Base-by-base conservation (phyloP, 2,888 invertebrate species). In the Macrosoma leucophasiata region DNA sequence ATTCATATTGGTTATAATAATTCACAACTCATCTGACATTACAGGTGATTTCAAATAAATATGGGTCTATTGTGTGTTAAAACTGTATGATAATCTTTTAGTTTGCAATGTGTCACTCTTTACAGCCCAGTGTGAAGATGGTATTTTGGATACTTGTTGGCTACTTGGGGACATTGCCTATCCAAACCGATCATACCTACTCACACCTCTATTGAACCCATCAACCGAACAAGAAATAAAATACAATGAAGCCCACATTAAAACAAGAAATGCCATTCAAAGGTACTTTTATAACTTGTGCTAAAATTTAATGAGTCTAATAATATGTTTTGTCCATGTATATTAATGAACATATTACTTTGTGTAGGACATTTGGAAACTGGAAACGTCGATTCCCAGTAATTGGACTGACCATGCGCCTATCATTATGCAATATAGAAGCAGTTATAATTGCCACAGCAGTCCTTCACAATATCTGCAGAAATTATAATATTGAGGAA, bases 221-320 rank as follows among this genome's bases (percentile, higher is more conserved):
- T 12, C 2, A 8, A 42, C 39, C 4, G n/a, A 3, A 11, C 34
- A 25, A 5, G 42, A 45, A 25, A 27, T 25, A 2, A 18, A 18
- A 22, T 48, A 45, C 13, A 52, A 48, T 32, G 42, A 41, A 20
- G 32, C 44, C 21, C 47, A 50, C 7, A 49, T 41, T 5, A 37
- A 20, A 30, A 46, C 44, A 6, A 44, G 46, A 17, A 49, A 48
- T 34, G 30, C 33, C 7, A 46, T 49, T n/a, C 43, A 50, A 39
- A 25, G 50, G n/a, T 46, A 32, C 10, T 57, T 17, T 7, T 17
- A n/a, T n/a, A n/a, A n/a, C n/a, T n/a, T n/a, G n/a, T n/a, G n/a
- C n/a, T n/a, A n/a, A n/a, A n/a, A n/a, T n/a, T n/a, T n/a, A n/a
- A n/a, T n/a, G n/a, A n/a, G n/a, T n/a, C n/a, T n/a, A n/a, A n/a